Percentiles rank a stretch among this genome's conserved stretches.
Conservation (phyloP, 2,888 invertebrate genomes). For the Prosopocoilus inquinatus region DNA sequence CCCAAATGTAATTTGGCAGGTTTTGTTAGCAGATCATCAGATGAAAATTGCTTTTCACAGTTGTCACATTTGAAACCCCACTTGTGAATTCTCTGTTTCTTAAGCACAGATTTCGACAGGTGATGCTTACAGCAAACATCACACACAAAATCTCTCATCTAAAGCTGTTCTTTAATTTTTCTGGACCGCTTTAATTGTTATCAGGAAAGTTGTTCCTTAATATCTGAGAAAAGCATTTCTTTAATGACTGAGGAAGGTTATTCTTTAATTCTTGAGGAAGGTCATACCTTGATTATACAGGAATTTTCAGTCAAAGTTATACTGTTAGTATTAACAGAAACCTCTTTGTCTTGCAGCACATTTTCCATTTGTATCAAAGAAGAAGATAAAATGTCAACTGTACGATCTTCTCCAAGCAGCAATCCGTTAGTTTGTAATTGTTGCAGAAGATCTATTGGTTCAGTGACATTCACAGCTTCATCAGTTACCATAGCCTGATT, state of each 20-base stretch:
- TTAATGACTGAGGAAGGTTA: too few relatives aligned
- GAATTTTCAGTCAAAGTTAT: too few relatives aligned
- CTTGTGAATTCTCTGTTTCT: conserved; percentile 54
- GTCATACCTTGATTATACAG: too few relatives aligned
- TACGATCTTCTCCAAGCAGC: conserved; percentile 24
- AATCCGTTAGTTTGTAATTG: conserved; percentile 27
- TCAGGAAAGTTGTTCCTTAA: background rate
- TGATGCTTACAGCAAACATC: conserved; percentile 44
- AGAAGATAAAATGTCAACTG: conserved; percentile 13
- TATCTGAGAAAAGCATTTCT: background rate
- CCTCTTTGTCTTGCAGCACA: too few relatives aligned
- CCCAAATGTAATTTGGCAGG: conserved; percentile 61
- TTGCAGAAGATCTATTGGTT: conserved; percentile 30
- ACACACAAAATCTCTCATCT: conserved; percentile 34
- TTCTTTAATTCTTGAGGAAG: too few relatives aligned
- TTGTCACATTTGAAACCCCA: conserved; percentile 58
- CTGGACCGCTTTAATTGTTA: too few relatives aligned
- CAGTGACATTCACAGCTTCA: conserved; percentile 7
- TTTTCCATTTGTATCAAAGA: conserved; percentile 19
- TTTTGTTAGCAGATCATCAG: conserved; percentile 58
- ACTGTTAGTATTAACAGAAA: too few relatives aligned
- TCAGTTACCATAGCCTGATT: background rate
- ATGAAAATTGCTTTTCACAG: conserved; percentile 61
- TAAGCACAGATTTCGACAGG: conserved; percentile 40
- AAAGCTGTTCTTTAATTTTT: background rate